phyloP scores from a whole-genome alignment of 2,113 vertebrate species.

The Chlamydotis undulata region DNA sequence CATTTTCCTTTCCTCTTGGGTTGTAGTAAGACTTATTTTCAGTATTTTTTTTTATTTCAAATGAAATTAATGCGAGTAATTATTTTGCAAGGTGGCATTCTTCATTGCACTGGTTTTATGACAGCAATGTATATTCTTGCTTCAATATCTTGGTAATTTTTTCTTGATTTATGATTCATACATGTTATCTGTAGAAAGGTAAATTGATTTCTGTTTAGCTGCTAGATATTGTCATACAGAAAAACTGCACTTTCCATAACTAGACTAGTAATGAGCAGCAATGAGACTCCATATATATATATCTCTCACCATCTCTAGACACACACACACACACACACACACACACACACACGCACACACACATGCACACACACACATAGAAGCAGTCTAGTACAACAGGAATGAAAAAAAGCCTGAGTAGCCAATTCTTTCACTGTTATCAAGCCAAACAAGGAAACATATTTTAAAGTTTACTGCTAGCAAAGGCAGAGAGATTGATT shows the following conservation, averaged over 20 bases:
- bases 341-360: too few relatives aligned
- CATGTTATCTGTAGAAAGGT: background rate
- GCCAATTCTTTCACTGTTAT: background rate
- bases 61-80: background rate
- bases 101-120: background rate
- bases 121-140: background rate
- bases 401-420: background rate
- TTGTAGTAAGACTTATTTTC: background rate
- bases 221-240: background rate
- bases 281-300: background rate
- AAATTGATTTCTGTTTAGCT: background rate
- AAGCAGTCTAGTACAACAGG: background rate
- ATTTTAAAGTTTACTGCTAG: background rate
- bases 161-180: background rate
- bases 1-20: background rate
- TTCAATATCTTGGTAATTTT: background rate
- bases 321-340: too few relatives aligned
- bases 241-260: background rate
- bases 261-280: background rate
- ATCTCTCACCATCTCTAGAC: too few relatives aligned
- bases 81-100: background rate
- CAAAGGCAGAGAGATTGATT: background rate
- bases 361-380: too few relatives aligned
- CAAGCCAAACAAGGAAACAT: background rate
- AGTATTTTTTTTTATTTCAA: background rate